A percentile compares a stretch with the other conserved stretches of the same genome.
phyloP scores from a whole-genome alignment of 1,140 invertebrate genomes.

The Megathymus violae region DNA sequence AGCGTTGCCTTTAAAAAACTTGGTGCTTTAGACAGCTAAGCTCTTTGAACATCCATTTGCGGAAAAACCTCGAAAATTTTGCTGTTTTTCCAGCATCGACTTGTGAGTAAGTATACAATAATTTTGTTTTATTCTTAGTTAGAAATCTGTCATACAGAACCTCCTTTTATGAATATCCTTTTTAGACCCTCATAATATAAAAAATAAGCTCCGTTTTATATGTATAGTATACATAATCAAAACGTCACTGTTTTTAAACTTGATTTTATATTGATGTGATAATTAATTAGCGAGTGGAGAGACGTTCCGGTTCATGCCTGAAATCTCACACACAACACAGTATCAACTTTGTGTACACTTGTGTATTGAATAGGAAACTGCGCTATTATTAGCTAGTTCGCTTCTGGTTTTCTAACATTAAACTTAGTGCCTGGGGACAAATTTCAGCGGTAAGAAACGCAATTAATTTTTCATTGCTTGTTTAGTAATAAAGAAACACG shows the following conservation, averaged over 20 bases:
- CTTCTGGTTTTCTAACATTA: slow-evolving; percentile 5
- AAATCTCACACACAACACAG: too few species aligned
- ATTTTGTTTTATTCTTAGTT: not conserved
- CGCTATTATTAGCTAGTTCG: not conserved
- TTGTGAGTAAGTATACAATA: not conserved
- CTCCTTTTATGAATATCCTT: too few species aligned
- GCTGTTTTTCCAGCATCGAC: slow-evolving; percentile 37
- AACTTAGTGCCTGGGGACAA: not conserved
- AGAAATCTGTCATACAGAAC: not conserved
- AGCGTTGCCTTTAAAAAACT: slow-evolving; percentile 52
- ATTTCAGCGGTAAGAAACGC: not conserved
- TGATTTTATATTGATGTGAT: slow-evolving; percentile 55
- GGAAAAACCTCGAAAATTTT: too few species aligned
- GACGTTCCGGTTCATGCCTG: slow-evolving; percentile 39
- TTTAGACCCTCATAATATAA: too few species aligned
- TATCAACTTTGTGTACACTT: slow-evolving; percentile 35
- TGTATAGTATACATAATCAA: not conserved
- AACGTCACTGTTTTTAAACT: not conserved
- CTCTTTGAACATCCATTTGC: too few species aligned
- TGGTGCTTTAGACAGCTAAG: too few species aligned
- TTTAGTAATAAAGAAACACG: too few species aligned
- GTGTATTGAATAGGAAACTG: slow-evolving; percentile 17
- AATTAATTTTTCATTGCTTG: too few species aligned
- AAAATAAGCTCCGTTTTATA: too few species aligned
- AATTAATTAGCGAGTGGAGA: slow-evolving; percentile 63